These are phyloP conservation scores for Microtus montanus DNA, from an alignment of 2,113 vertebrate genomes.

Conservation along the genomic window DNA sequence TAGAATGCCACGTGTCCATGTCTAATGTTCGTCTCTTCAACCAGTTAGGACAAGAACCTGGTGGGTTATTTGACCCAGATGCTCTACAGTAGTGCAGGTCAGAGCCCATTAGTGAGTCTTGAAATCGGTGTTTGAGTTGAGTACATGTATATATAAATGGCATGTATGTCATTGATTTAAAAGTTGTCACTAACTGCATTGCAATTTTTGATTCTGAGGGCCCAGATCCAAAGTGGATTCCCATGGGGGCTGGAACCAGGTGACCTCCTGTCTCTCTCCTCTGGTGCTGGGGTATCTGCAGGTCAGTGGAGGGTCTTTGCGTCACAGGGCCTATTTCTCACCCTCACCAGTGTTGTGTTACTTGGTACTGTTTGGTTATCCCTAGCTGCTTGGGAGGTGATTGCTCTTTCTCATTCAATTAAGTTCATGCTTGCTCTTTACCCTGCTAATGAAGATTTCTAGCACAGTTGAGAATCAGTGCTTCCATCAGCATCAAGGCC, in stretches of 20 bases:
- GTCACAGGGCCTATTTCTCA: slow-evolving; percentile 11
- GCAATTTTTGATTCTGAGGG: neutral
- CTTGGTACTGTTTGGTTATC: slow-evolving; percentile 67
- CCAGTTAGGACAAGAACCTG: neutral
- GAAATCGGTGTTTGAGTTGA: neutral
- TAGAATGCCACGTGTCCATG: neutral
- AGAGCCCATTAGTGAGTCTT: neutral
- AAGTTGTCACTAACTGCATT: neutral
- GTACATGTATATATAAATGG: neutral
- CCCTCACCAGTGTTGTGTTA: slow-evolving; percentile 43
- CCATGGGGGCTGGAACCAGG: neutral
- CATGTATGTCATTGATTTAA: neutral
- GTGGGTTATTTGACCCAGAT: neutral
- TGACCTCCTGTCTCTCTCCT: neutral
- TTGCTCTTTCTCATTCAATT: slow-evolving; percentile 74
- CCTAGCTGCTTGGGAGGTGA: slow-evolving; percentile 44
- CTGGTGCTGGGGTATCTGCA: neutral
- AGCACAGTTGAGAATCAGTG: slow-evolving; percentile 75
- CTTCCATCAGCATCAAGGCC: slow-evolving; percentile 65
- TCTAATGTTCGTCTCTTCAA: neutral
- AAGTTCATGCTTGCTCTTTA: slow-evolving; percentile 72
- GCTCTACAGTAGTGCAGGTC: neutral
- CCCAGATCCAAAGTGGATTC: neutral
- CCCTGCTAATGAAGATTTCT: slow-evolving; percentile 75
- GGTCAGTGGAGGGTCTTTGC: neutral